A percentile compares a stretch with the other conserved stretches of the same genome.
Conservation (phyloP, 1,140 invertebrate genomes). For the Lepidurus packardi region DNA sequence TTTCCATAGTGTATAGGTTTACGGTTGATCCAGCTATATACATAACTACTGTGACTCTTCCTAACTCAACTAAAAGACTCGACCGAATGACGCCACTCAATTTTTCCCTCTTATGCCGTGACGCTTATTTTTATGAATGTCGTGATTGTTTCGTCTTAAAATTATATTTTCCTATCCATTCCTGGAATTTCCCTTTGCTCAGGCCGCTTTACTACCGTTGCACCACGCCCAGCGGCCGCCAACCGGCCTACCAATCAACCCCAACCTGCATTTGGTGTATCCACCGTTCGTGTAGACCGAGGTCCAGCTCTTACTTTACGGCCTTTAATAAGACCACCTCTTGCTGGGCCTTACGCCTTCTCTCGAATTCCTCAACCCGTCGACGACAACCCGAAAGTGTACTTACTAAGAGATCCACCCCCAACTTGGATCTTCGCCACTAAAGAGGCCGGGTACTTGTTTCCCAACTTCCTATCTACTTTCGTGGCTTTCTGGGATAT, state of each 20-base stretch:
- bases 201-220: not conserved
- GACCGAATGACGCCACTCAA: not conserved
- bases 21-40: too few species aligned
- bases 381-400: conserved; percentile 64
- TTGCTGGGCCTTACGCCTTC: conserved; percentile 83
- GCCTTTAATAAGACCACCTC: conserved; percentile 66
- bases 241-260: conserved; percentile 46
- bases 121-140: not conserved
- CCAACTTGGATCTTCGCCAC: conserved; percentile 73
- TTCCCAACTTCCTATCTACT: conserved; percentile 20
- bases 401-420: conserved; percentile 63
- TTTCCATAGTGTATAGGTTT: too few species aligned
- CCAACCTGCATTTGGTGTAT: conserved; percentile 49
- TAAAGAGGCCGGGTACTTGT: conserved; percentile 37
- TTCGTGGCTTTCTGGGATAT: not conserved
- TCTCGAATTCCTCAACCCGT: conserved; percentile 73
- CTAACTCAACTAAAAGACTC: not conserved
- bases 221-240: conserved; percentile 40
- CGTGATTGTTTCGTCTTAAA: not conserved
- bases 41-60: not conserved
- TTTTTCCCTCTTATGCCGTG: not conserved
- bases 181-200: not conserved
- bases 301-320: conserved; percentile 45
- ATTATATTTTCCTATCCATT: not conserved
- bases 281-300: conserved; percentile 53